Base-by-base conservation (phyloP, 1,140 invertebrate species). In the Pseudomyrmex gracilis region DNA sequence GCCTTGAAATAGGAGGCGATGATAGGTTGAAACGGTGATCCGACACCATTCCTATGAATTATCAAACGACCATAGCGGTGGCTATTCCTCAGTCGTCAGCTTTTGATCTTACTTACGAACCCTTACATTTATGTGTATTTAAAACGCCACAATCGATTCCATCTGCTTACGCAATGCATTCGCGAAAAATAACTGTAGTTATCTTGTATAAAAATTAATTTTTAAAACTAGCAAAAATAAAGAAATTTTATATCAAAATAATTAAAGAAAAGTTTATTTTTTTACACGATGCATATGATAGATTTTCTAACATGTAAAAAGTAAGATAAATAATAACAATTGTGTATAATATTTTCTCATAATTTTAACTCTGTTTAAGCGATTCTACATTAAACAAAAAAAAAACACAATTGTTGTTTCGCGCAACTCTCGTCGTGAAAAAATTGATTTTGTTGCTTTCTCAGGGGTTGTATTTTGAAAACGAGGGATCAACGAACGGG, bases 21-120 rank as follows among this genome's bases (percentile, higher is more conserved):
- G 90, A 90, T 90, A 89, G 85, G 87, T 83, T 91, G 85, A 90
- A 89, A 91, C 84, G 53, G 67, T 85, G 89, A 91, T 90, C 88
- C 87, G 74, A 61, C 84, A 76, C 55, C 84, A 61, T 86, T 77
- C 77, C 55, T 82, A 73, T 47, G 68, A 85, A 84, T 89, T 91
- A 91, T 90, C 86, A 78, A 80, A 85, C 67, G 57, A 82, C 55
- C 67, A 67, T 57, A 24, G 82, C 53, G 78, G 73, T 20, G 7
- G 5, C 15, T 60, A 45, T 43, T 63, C 20, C 34, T 82, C 64
- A 67, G 45, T 67, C 73, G 53, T 61, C 61, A 58, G 63, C 68
- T 74, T 84, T 80, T 86, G 60, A 74, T 84, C 70, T 71, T 43
- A 22, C 49, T 34, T 10, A 3, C 17, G 2, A 49, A 17, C n/a